Evolutionary conservation across 2,797 vertebrate species (phyloP), one percentile per base, ranked within the genome.

Genomic region (Bufotes viridis): DNA sequence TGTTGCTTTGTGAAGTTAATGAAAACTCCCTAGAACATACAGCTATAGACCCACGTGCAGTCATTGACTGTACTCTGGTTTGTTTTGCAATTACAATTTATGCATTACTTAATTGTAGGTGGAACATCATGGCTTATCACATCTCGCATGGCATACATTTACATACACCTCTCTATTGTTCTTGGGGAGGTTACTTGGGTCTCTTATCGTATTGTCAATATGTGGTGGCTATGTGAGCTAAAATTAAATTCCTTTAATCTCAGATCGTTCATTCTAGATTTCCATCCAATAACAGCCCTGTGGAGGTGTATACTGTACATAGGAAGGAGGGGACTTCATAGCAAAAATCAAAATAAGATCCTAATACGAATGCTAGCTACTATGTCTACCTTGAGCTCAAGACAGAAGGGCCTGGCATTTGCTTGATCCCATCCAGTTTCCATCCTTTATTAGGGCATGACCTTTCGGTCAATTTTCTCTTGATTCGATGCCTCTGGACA

Each of bases 11-110:
- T 74, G 49, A 53, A 84, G 60, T 57, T 55, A 82, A 61, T 81
- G 87, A 89, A 85, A 88, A 63, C 83, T 88, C 83, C 82, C 84
- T 82, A 20, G 69, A 76, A 80, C 78, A 24, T 22, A 34, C 15
- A n/a, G 22, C 67, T 65, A 20, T 9, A 34, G 72, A 60, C 60
- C 82, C 84, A 89, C 72, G 84, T 89, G 87, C 22, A 26, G 13
- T 49, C 5, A 22, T 63, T 81, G 60, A 57, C 67, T 53, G 75
- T 57, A 20, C n/a, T 26, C 3, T 22, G 51, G 51, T 87, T 34
- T 81, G 60, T 24, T 88, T 79, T 80, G 15, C 87, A 72, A 85
- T 80, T 74, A 78, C 76, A 61, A 24, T 53, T 55, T 63, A 67
- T 24, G 49, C 15, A 60, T 84, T 88, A 55, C 80, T 65, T 26